A percentile compares a stretch with the other conserved stretches of the same genome.
These are phyloP conservation scores for Paramormyrops hopkinsi DNA, from an alignment of 2,797 vertebrate genomes.

Conservation along the genomic window DNA sequence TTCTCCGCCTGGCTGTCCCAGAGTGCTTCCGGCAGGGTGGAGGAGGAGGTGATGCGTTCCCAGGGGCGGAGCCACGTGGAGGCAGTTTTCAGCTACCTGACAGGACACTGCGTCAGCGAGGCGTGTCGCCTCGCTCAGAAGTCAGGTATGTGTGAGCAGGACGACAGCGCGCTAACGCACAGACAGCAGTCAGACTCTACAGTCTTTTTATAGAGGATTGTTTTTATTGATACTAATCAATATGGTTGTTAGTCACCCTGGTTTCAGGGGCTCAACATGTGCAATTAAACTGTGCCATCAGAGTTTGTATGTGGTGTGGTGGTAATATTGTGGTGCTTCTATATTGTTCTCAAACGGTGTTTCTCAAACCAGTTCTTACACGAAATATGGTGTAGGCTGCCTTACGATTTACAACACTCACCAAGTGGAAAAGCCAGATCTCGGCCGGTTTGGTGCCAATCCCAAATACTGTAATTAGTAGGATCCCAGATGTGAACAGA, in stretches of 20 bases:
- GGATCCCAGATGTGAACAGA: not conserved
- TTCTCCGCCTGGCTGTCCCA: constrained; percentile 81
- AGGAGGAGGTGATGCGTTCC: constrained; percentile 67
- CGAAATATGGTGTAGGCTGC: not conserved
- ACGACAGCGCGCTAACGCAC: too few species aligned
- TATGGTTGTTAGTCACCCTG: not conserved
- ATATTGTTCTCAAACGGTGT: not conserved
- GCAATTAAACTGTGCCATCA: not conserved
- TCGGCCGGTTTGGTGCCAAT: not conserved
- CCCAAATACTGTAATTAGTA: not conserved
- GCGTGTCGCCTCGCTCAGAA: constrained; percentile 86
- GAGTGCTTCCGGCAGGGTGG: constrained; percentile 63
- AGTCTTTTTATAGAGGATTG: not conserved
- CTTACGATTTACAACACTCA: not conserved
- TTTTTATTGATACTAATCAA: not conserved
- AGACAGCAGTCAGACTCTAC: too few species aligned
- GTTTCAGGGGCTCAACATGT: not conserved
- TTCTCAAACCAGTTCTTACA: not conserved
- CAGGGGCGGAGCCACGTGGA: constrained; percentile 58
- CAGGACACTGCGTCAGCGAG: constrained; percentile 75
- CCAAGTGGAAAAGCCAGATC: not conserved
- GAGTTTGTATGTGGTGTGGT: not conserved
- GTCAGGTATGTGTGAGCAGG: constrained; percentile 49
- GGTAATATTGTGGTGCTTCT: not conserved
- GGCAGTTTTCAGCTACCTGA: constrained; percentile 88